Conservation (phyloP, 2,113 vertebrate species). For the Aythya baeri region DNA sequence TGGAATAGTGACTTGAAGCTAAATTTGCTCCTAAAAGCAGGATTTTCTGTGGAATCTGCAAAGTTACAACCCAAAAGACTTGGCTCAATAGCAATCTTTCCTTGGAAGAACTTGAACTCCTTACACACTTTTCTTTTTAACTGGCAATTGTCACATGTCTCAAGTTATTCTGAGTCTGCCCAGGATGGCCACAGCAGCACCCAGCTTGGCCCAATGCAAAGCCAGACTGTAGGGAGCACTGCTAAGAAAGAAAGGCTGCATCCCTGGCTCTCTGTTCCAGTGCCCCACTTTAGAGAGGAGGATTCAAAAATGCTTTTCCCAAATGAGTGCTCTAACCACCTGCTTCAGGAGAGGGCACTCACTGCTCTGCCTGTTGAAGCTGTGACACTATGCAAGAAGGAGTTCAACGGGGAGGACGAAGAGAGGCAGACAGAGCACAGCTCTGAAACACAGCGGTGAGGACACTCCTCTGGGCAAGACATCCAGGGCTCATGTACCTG, state of each 20-base stretch:
- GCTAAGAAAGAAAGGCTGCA: rapidly evolving
- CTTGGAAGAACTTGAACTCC: background rate
- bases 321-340: background rate
- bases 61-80: background rate
- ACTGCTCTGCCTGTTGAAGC: background rate
- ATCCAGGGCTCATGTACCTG: background rate
- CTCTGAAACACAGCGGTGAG: background rate
- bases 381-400: rapidly evolving
- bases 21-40: background rate
- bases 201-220: background rate
- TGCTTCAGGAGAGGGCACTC: rapidly evolving
- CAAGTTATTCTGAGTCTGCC: background rate
- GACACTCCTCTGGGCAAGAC: background rate
- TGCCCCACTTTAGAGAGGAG: background rate
- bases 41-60: background rate
- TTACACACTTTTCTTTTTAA: background rate
- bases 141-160: rapidly evolving
- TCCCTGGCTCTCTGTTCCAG: rapidly evolving
- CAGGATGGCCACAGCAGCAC: background rate
- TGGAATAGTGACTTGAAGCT: constrained; percentile 24
- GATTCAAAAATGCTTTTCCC: background rate
- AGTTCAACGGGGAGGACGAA: background rate
- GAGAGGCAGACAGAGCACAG: background rate
- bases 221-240: background rate
- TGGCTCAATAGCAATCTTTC: background rate